These are phyloP conservation scores for Trisateles emortualis DNA, from an alignment of 2,888 invertebrate species.

Conservation along the genomic window DNA sequence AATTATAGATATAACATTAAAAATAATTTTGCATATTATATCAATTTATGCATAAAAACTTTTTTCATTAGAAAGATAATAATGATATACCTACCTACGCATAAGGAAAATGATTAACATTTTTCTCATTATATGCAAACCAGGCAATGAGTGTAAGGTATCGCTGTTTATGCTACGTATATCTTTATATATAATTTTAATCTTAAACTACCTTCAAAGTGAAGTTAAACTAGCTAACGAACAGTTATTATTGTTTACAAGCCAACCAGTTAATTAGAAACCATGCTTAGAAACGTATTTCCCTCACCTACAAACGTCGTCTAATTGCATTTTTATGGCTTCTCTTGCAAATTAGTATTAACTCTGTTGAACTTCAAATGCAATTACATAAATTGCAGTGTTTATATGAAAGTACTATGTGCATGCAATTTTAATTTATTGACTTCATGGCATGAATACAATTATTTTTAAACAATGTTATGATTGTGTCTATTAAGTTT, in stretches of 20 bases:
- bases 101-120: too few relatives aligned
- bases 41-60: too few relatives aligned
- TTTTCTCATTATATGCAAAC: too few relatives aligned
- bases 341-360: conserved; percentile 38
- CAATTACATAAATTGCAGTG: conserved; percentile 31
- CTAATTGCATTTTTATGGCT: conserved; percentile 48
- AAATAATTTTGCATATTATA: too few relatives aligned
- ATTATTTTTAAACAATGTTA: too few relatives aligned
- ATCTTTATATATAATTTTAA: not conserved
- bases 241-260: conserved; percentile 34
- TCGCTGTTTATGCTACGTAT: not conserved
- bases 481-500: too few relatives aligned
- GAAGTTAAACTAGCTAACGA: not conserved
- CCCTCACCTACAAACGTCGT: conserved; percentile 23
- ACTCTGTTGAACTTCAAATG: conserved; percentile 31
- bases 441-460: too few relatives aligned
- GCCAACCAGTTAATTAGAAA: conserved; percentile 34
- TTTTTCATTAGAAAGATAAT: too few relatives aligned
- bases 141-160: too few relatives aligned
- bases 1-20: too few relatives aligned
- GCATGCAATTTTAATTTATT: conserved; percentile 26
- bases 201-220: not conserved
- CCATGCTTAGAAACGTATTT: conserved; percentile 20
- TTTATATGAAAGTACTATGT: conserved; percentile 17
- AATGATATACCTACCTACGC: too few relatives aligned